Conservation (phyloP, 1,140 invertebrate species). For the Zaprionus nigranus region DNA sequence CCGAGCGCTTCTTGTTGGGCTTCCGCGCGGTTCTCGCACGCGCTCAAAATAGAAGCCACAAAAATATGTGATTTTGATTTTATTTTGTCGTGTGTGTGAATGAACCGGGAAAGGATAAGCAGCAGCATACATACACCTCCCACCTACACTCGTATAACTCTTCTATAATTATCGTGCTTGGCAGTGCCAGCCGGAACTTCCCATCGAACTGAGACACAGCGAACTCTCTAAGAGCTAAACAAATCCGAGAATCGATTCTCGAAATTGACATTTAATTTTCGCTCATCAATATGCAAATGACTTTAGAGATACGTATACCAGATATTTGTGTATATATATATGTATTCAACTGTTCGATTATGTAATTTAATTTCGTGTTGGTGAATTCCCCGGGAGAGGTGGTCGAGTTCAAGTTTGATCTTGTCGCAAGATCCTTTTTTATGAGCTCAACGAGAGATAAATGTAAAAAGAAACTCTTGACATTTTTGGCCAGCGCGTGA, state of each 20-base stretch:
- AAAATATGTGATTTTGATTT: slow-evolving; percentile 22
- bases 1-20: slow-evolving; percentile 35
- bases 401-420: slow-evolving; percentile 59
- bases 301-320: slow-evolving; percentile 13
- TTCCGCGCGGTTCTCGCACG: slow-evolving; percentile 68
- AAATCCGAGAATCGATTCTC: slow-evolving; percentile 45
- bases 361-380: slow-evolving; percentile 63
- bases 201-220: not conserved
- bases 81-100: slow-evolving; percentile 54
- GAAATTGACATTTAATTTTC: slow-evolving; percentile 67
- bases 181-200: slow-evolving; percentile 76
- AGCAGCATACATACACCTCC: not conserved
- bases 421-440: slow-evolving; percentile 38
- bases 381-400: not conserved
- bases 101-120: slow-evolving; percentile 73
- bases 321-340: not conserved
- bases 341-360: slow-evolving; percentile 50
- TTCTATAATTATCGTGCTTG: slow-evolving; percentile 58
- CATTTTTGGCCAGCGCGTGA: slow-evolving; percentile 48
- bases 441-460: slow-evolving; percentile 8
- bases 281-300: slow-evolving; percentile 79
- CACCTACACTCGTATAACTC: slow-evolving; percentile 39
- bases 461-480: slow-evolving; percentile 26
- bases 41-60: slow-evolving; percentile 36
- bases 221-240: not conserved